phyloP scores from a whole-genome alignment of 1,140 invertebrate genomes.

The Macrotrachela quadricornifera region DNA sequence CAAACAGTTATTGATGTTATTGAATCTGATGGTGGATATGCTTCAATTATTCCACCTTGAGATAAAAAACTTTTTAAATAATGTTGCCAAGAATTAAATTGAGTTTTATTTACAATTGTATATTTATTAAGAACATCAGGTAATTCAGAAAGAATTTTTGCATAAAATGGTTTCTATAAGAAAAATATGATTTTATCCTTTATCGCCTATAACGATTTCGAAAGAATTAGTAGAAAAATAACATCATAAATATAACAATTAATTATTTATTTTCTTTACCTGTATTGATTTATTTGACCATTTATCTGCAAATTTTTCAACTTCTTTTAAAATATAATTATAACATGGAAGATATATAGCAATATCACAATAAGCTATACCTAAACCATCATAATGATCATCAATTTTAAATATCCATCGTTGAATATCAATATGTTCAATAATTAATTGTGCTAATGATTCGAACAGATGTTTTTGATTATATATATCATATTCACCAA shows the following conservation, averaged over 20 bases:
- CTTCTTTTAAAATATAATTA: conserved; percentile 23
- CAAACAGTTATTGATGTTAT: conserved; percentile 23
- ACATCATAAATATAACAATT: too few species aligned
- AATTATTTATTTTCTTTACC: conserved; percentile 12
- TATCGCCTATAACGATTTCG: too few species aligned
- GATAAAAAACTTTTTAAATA: conserved; percentile 23
- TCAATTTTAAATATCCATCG: conserved; percentile 29
- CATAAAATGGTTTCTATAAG: conserved; percentile 24
- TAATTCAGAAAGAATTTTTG: conserved; percentile 26
- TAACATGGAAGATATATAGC: conserved; percentile 22
- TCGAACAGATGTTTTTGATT: conserved; percentile 23
- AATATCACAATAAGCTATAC: conserved; percentile 26
- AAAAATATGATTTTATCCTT: too few species aligned
- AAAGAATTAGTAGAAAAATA: too few species aligned
- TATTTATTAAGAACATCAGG: conserved; percentile 18
- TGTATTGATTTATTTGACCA: conserved; percentile 31
- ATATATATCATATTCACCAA: conserved; percentile 27
- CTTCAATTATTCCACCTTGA: conserved; percentile 29
- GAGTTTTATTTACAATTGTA: conserved; percentile 17
- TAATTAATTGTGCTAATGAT: conserved; percentile 25
- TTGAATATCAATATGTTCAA: conserved; percentile 23
- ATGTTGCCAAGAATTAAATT: conserved; percentile 20
- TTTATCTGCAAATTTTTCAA: conserved; percentile 27
- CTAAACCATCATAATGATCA: conserved; percentile 25
- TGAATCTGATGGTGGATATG: conserved; percentile 27